Conservation (phyloP, 2,113 vertebrate genomes). For the Varanus komodoensis region DNA sequence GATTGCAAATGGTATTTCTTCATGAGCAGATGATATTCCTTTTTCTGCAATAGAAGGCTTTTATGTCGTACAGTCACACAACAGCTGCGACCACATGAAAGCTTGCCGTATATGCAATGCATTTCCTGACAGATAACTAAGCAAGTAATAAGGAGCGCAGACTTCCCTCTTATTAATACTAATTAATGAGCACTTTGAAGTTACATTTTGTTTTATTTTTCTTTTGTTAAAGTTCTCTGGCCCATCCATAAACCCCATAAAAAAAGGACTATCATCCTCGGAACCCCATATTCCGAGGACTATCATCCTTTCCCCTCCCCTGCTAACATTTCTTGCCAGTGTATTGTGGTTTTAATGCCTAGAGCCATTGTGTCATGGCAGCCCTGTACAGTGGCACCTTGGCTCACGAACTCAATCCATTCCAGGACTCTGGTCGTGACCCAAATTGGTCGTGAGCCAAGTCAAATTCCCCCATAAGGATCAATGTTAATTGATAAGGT, state of each 20-base stretch:
- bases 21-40: neutral
- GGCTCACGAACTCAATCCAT: too few relatives aligned
- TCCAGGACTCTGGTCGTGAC: too few relatives aligned
- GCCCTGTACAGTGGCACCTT: too few relatives aligned
- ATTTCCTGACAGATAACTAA: slow-evolving; percentile 12
- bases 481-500: too few relatives aligned
- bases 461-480: too few relatives aligned
- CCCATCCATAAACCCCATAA: neutral
- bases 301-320: neutral
- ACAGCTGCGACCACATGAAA: slow-evolving; percentile 1
- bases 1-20: neutral
- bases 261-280: neutral
- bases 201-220: neutral
- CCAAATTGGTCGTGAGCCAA: too few relatives aligned
- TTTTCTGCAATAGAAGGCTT: neutral
- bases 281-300: neutral
- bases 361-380: neutral
- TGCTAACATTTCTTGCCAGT: neutral
- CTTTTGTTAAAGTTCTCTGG: neutral
- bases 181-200: neutral
- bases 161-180: neutral
- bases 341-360: neutral
- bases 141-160: neutral
- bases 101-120: neutral
- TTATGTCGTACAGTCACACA: neutral